Evolutionary conservation across 2,113 vertebrate species (phyloP), one percentile per base, ranked within the genome.

Genomic region (Patagioenas fasciata): DNA sequence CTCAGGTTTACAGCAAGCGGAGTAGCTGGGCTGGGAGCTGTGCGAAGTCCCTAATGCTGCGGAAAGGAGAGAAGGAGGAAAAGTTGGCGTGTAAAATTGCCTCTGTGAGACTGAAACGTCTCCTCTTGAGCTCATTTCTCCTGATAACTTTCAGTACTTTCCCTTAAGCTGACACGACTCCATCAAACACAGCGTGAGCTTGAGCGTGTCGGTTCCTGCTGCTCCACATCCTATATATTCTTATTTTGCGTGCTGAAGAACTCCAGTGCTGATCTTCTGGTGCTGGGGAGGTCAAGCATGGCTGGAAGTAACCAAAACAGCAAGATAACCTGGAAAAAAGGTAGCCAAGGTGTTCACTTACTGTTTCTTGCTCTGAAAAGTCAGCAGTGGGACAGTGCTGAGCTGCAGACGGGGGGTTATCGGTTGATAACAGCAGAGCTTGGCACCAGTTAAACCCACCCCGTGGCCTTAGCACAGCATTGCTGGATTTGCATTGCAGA

Each of bases 1-100:
- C 50, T 85, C 28, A 57, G 65, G 74, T 62, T 96, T 21, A 80
- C 74, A 95, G 87, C 93, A 96, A 91, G 80, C 20, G 42, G 80
- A 70, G 25, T 18, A 94, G 57, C 85, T 31, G 15, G 70, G 47
- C 87, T 0, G 0, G 75, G 79, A 81, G 10, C 81, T 36, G 84
- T 72, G 36, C 74, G 58, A 94, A 95, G 89, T 32, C 85, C 91
- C 80, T 28, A 85, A 40, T 16, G 2, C 0, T 0, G 69, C 50
- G 44, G n/a, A 58, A 77, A 40, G 66, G 62, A 85, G 44, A 75
- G 34, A 51, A 61, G 36, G 19, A 48, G 79, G 79, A 67, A 40
- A 57, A 69, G 57, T 18, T 71, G 38, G 62, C 3, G 0, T 53
- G 62, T 91, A 38, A 66, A 87, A 83, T 70, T n/a, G 64, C 40